A percentile compares a stretch with the other conserved stretches of the same genome.
These are phyloP conservation scores for Chaetodon trifasciatus DNA, from an alignment of 2,797 vertebrate genomes.

Conservation along the genomic window DNA sequence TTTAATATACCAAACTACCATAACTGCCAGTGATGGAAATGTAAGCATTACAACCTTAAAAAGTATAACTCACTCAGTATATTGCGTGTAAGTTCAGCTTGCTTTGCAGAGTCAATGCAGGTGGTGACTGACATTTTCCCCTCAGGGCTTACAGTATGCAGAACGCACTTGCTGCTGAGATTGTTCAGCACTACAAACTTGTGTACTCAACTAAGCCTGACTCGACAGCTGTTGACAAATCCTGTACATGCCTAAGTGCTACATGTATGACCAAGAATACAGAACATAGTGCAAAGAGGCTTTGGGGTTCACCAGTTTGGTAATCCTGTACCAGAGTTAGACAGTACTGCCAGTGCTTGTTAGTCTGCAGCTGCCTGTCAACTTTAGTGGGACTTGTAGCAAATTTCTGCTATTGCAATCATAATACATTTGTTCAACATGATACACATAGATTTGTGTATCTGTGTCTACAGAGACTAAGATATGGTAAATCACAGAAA, in stretches of 20 bases:
- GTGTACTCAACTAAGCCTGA: background rate
- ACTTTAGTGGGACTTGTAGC: background rate
- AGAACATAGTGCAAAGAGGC: background rate
- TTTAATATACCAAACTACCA: background rate
- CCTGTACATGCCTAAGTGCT: background rate
- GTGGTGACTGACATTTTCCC: background rate
- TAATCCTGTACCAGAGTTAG: background rate
- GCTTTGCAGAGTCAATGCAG: background rate
- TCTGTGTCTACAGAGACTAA: no score
- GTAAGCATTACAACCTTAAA: background rate
- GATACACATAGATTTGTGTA: no score
- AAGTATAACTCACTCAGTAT: background rate
- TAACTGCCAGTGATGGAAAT: background rate
- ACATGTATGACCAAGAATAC: background rate
- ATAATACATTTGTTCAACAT: no score
- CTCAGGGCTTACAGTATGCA: background rate
- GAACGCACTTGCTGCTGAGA: background rate
- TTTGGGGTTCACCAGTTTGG: background rate
- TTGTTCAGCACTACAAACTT: background rate
- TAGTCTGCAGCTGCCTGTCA: background rate
- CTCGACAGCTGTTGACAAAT: background rate
- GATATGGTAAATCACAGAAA: no score
- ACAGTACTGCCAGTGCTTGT: background rate
- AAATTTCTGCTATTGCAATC: no score
- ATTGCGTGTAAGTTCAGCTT: background rate